Evolutionary conservation across 2,888 invertebrate species (phyloP), one percentile per base, ranked within the genome.

Genomic region (Hanleya hanleyi): DNA sequence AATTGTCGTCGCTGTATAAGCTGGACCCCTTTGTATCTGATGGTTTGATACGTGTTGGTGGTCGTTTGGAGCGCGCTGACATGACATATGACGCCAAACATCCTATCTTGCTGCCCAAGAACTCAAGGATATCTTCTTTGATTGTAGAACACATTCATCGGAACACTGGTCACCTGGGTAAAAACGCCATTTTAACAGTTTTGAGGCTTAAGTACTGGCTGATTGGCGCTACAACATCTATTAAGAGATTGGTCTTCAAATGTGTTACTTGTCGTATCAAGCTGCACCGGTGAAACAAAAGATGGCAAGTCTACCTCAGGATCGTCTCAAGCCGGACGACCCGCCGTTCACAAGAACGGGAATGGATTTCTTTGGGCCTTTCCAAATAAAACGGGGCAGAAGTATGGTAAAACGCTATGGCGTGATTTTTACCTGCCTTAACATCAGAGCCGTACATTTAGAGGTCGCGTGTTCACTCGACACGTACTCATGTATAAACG

Each of bases 221-320:
- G 9, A 7, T 62, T 33, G 62, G 32, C 6, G 62, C 33, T 7
- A 62, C 22, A 7, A 9, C 62, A 29, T 15, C 22, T 7, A 62
- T 62, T 22, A 62, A 62, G 22, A 5, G 9, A 7, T 7, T 62
- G 7, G 36, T 62, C 12, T 32, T 15, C 22, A 35, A 62, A 22
- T 62, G 62, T 62, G 62, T 62, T 22, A 32, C 32, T 7, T 62
- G 26, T 62, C 26, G 62, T 62, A 62, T 22, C 62, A 62, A 62
- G 32, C 29, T 62, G 32, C 9, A 62, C 32, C 6, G 32, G 7
- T 12, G 5, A 7, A 62, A 62, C 62, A 62, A 33, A 62, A 62
- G 33, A 62, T 62, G 62, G 62, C 62, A 32, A 33, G 32, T 35
- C 36, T 62, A 29, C 62, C 62, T 12, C 7, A 5, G 22, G 29